Conservation (phyloP, 2,113 vertebrate species). For the Takifugu bimaculatus region DNA sequence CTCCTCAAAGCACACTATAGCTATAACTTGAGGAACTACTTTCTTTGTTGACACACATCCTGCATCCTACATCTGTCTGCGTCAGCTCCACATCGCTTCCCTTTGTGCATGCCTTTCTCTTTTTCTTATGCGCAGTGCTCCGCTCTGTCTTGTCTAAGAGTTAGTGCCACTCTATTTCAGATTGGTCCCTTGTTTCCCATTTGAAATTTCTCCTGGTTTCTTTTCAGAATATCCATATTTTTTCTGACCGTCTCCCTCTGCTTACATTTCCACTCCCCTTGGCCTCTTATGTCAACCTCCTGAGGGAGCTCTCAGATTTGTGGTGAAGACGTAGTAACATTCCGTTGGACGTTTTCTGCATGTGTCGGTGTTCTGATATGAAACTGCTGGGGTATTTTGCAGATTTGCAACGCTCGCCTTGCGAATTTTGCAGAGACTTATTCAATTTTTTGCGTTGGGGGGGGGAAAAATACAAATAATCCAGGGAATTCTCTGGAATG, state of each 20-base stretch:
- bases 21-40: conserved; percentile 28
- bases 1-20: neutral
- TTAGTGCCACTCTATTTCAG: conserved; percentile 16
- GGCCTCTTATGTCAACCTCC: conserved; percentile 4
- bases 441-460: conserved; percentile 33
- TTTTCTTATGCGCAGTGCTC: conserved; percentile 13
- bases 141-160: conserved; percentile 36
- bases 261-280: conserved; percentile 2
- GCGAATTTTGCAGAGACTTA: conserved; percentile 35
- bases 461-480: conserved; percentile 23
- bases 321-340: conserved; percentile 21
- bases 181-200: conserved; percentile 7
- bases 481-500: conserved; percentile 14
- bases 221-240: neutral
- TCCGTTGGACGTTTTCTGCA: conserved; percentile 29
- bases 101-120: conserved; percentile 25
- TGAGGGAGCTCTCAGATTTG: conserved; percentile 5
- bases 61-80: conserved; percentile 26
- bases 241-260: neutral
- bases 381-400: conserved; percentile 46
- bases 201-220: conserved; percentile 13
- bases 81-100: conserved; percentile 29
- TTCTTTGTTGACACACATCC: conserved; percentile 40
- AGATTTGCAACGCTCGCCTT: conserved; percentile 37
- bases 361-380: conserved; percentile 16